phyloP scores from a whole-genome alignment of 2,888 invertebrate genomes.

The Dryomyza anilis region DNA sequence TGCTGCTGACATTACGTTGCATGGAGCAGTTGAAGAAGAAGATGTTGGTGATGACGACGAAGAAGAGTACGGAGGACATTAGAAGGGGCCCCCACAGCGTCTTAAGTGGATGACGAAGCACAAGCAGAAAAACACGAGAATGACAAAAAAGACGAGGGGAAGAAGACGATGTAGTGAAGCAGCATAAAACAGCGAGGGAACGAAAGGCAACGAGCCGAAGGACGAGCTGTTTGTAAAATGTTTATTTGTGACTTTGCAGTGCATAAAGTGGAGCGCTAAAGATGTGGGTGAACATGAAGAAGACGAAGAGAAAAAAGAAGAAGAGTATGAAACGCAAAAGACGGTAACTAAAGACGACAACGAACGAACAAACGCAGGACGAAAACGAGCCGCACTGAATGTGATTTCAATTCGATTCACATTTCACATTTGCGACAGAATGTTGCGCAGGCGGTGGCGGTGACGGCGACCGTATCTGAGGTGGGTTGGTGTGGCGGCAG shows the following conservation, averaged over 20 bases:
- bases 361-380: too few species aligned
- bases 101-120: conserved; percentile 11
- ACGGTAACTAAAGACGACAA: not conserved
- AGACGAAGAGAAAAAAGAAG: not conserved
- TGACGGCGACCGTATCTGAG: not conserved
- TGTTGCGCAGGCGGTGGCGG: conserved; percentile 12
- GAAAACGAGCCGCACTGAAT: not conserved
- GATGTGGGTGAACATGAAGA: not conserved
- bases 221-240: conserved; percentile 43
- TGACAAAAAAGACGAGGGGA: not conserved
- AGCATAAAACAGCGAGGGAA: conserved; percentile 3
- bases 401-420: conserved; percentile 8
- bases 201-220: not conserved
- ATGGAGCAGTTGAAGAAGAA: not conserved
- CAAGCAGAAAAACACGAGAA: too few species aligned
- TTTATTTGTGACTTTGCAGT: conserved; percentile 45
- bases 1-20: conserved; percentile 8
- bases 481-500: too few species aligned
- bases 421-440: not conserved
- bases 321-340: not conserved
- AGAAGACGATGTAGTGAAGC: conserved; percentile 2
- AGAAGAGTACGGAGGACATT: not conserved
- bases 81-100: conserved; percentile 1
- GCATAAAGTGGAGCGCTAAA: not conserved
- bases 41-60: not conserved